Evolutionary conservation across 2,888 invertebrate species (phyloP).

Genomic region (Diarsia rubi): DNA sequence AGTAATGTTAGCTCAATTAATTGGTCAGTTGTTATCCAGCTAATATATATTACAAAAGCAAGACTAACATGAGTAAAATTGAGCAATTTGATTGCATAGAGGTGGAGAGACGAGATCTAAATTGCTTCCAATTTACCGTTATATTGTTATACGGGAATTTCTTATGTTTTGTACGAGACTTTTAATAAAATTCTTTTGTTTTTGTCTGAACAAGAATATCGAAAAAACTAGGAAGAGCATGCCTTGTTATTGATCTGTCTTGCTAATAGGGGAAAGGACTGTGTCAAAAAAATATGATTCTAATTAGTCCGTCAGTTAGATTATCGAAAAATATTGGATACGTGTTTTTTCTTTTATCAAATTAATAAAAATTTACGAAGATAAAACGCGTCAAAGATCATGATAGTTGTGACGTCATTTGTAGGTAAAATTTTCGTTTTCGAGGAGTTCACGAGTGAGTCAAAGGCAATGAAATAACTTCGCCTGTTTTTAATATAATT

Average conservation of each 20-base stretch:
- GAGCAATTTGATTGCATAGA: conserved; percentile 44
- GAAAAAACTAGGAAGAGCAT: neutral
- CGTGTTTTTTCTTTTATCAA: too few species aligned
- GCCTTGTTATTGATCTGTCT: neutral
- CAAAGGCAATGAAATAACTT: too few species aligned
- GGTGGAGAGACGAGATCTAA: conserved; percentile 15
- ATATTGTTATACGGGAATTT: conserved; percentile 33
- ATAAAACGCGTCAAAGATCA: too few species aligned
- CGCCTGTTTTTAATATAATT: too few species aligned
- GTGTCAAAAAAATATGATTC: too few species aligned
- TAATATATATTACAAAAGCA: conserved; percentile 24
- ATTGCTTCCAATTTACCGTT: conserved; percentile 46
- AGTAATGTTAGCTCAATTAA: conserved; percentile 44
- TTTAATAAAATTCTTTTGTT: neutral
- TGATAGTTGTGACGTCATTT: too few species aligned
- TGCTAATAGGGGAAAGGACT: too few species aligned
- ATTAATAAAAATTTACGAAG: too few species aligned
- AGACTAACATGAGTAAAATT: conserved; percentile 40
- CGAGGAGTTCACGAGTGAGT: too few species aligned
- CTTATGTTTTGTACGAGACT: conserved; percentile 3
- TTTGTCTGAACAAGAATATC: neutral
- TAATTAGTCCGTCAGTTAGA: too few species aligned
- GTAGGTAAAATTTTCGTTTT: too few species aligned
- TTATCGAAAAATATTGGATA: too few species aligned
- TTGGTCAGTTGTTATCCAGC: conserved; percentile 29